These are phyloP conservation scores for Patella depressa DNA, from an alignment of 2,888 invertebrate genomes.

Conservation along the genomic window DNA sequence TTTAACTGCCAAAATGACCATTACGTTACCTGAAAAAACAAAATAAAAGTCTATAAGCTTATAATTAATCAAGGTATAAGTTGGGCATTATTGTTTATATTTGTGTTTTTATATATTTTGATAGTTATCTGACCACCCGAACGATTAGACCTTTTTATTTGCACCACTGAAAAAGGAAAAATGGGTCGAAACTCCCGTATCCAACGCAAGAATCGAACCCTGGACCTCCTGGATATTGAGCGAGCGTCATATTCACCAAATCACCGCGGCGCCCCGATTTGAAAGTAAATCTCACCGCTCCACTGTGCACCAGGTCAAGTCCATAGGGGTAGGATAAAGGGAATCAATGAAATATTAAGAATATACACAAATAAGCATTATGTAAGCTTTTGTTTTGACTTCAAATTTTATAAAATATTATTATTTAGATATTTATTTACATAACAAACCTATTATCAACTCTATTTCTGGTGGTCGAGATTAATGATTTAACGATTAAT, in stretches of 20 bases:
- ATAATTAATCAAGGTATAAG: background rate
- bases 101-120: background rate
- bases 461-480: background rate
- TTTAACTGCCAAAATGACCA: conserved; percentile 45
- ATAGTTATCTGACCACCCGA: background rate
- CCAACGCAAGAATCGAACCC: no score
- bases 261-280: background rate
- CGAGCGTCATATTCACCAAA: no score
- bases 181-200: background rate
- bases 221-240: no score
- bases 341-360: background rate
- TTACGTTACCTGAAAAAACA: conserved; percentile 42
- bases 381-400: no score
- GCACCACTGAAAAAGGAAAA: background rate
- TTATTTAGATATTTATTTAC: no score
- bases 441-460: no score
- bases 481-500: no score
- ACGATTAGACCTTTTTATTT: background rate
- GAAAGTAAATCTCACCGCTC: background rate
- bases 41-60: background rate
- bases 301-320: background rate
- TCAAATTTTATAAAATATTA: no score
- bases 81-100: background rate
- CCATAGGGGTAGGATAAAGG: background rate
- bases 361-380: background rate